phyloP scores from a whole-genome alignment of 2,888 invertebrate genomes.

The Carcina quercana region DNA sequence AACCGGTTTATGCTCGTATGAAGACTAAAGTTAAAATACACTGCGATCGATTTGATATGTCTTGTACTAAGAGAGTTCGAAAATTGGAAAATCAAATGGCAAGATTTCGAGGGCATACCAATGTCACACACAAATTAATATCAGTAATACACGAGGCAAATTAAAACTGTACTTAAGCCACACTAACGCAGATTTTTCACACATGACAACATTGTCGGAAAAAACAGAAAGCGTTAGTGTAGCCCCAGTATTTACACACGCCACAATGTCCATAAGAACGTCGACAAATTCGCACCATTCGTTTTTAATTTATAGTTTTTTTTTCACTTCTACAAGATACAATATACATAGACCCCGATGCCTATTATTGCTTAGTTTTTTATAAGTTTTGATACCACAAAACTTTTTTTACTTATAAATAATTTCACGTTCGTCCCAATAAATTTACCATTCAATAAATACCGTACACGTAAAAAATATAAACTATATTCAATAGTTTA shows the following conservation, averaged over 20 bases:
- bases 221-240: no score
- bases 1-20: not conserved
- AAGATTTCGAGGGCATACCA: constrained; percentile 53
- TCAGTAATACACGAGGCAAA: constrained; percentile 61
- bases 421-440: constrained; percentile 72
- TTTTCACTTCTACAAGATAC: constrained; percentile 64
- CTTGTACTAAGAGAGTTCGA: constrained; percentile 44
- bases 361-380: constrained; percentile 74
- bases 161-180: no score
- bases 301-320: constrained; percentile 53
- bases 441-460: constrained; percentile 75
- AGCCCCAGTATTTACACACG: no score
- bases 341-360: constrained; percentile 68
- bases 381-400: constrained; percentile 69
- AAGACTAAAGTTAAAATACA: constrained; percentile 16
- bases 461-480: constrained; percentile 75
- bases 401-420: constrained; percentile 72
- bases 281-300: constrained; percentile 69
- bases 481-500: constrained; percentile 75
- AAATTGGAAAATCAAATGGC: constrained; percentile 40
- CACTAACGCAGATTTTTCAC: no score
- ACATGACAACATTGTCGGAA: no score
- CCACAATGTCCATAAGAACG: constrained; percentile 59
- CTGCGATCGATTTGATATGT: constrained; percentile 64
- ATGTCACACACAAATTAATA: constrained; percentile 55